These are phyloP conservation scores for Galerucella nymphaeae DNA, from an alignment of 2,888 invertebrate species.

Conservation along the genomic window DNA sequence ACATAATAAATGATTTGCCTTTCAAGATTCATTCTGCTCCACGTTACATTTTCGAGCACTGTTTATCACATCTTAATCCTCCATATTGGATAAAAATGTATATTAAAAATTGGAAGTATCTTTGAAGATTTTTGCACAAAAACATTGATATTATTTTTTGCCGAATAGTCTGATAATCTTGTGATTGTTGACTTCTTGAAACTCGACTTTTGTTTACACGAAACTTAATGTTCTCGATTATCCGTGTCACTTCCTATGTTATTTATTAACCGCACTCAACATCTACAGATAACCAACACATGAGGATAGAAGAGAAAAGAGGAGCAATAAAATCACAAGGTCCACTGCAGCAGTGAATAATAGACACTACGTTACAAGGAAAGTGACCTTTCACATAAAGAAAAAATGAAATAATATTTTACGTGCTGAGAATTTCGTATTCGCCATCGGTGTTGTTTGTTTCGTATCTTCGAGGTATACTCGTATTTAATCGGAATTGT, in stretches of 20 bases:
- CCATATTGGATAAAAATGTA: no score
- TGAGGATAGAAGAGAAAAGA: slow-evolving; percentile 37
- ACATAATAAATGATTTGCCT: no score
- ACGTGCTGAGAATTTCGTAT: slow-evolving; percentile 46
- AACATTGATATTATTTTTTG: background rate
- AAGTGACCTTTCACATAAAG: slow-evolving; percentile 44
- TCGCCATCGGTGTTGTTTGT: slow-evolving; percentile 45
- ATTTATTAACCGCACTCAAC: slow-evolving; percentile 30
- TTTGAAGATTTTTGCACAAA: background rate
- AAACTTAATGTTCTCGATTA: slow-evolving; percentile 22
- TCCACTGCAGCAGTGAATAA: slow-evolving; percentile 45
- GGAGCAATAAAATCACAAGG: slow-evolving; percentile 44
- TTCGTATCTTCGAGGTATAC: slow-evolving; percentile 22
- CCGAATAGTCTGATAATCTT: background rate
- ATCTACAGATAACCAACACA: slow-evolving; percentile 30
- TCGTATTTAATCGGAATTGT: no score
- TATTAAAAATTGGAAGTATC: no score
- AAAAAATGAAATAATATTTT: slow-evolving; percentile 50
- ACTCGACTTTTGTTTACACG: slow-evolving; percentile 23
- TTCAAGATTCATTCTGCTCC: no score
- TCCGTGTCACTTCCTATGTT: slow-evolving; percentile 22
- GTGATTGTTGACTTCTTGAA: slow-evolving; percentile 8
- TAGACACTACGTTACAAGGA: slow-evolving; percentile 44
- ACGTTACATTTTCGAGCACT: no score
- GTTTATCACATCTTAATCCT: no score